These are phyloP conservation scores for Xanthia togata DNA, from an alignment of 2,888 invertebrate species.

Conservation along the genomic window DNA sequence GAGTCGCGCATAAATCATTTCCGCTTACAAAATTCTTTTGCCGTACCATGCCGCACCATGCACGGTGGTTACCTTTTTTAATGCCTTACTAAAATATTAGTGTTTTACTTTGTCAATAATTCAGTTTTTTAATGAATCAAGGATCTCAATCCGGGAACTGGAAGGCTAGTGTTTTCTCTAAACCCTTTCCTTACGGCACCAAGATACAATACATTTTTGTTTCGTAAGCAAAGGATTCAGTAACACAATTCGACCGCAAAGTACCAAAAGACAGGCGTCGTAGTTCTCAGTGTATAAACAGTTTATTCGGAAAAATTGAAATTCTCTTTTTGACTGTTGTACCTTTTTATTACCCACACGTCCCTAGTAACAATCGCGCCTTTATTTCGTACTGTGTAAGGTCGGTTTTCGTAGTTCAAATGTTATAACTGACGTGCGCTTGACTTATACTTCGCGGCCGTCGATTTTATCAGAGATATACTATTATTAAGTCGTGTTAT, in stretches of 20 bases:
- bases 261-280: neutral
- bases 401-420: neutral
- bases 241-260: neutral
- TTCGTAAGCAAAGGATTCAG: neutral
- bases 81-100: neutral
- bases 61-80: too few relatives aligned
- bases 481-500: slow-evolving; percentile 30
- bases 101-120: slow-evolving; percentile 1
- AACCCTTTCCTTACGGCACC: neutral
- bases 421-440: slow-evolving; percentile 3
- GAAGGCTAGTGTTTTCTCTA: neutral
- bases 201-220: neutral
- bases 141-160: neutral
- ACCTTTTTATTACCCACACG: too few relatives aligned
- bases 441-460: neutral
- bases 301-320: neutral
- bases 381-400: slow-evolving; percentile 5
- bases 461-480: slow-evolving; percentile 24
- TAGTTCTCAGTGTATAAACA: neutral
- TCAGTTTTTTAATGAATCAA: slow-evolving; percentile 12
- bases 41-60: neutral
- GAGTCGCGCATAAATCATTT: neutral
- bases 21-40: neutral
- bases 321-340: slow-evolving; percentile 12
- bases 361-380: neutral